Base-by-base conservation (phyloP, 2,797 vertebrate genomes). In the Sebastolobus altivelis region DNA sequence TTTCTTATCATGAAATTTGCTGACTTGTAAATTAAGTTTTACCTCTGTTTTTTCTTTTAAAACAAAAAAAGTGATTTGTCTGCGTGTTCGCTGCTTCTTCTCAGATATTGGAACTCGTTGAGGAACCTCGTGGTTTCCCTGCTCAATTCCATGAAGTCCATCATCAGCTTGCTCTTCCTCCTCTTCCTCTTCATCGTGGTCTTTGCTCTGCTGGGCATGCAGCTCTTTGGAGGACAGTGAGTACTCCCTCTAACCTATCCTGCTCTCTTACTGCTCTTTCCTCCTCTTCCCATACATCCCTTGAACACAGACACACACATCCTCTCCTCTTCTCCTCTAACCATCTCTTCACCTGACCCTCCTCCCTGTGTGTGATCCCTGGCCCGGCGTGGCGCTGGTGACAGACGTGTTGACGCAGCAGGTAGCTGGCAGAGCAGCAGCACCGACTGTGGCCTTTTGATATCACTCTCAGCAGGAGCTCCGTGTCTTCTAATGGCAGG, bases 111-210 rank as follows among this genome's bases (percentile, higher is more conserved):
- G 98, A 98, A 97, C 91, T 99, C 98, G 16, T 74, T 99, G 88
- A 95, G 98, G 88, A 99, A 99, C 76, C 94, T 99, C 4, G 98
- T 99, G 35, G 98, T 99, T 10, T 99, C 98, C 43, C 94, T 99
- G 76, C 96, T 99, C 27, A 99, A 98, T 88, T 99, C 98, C 81
- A 99, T 99, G 98, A 99, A 99, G 90, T 99, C 98, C 92, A 99
- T 99, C 91, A 97, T 99, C 95, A 99, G 98, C 89, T 94, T 99
- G 88, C 97, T 99, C 12, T 99, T 99, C 94, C 96, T 99, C 82
- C 98, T 99, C 31, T 99, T 99, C 94, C 97, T 99, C 61, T 99
- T 99, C 95, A 99, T 99, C 0, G 98, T 99, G 62, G 98, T 99
- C 77, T 99, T 99, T 8, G 98, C 99, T 18, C 91, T 99, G 92